Evolutionary conservation across 35 echinoderm and acorn worm species (phyloP), one percentile per base, ranked within the genome.

Genomic region (Anneissia japonica): DNA sequence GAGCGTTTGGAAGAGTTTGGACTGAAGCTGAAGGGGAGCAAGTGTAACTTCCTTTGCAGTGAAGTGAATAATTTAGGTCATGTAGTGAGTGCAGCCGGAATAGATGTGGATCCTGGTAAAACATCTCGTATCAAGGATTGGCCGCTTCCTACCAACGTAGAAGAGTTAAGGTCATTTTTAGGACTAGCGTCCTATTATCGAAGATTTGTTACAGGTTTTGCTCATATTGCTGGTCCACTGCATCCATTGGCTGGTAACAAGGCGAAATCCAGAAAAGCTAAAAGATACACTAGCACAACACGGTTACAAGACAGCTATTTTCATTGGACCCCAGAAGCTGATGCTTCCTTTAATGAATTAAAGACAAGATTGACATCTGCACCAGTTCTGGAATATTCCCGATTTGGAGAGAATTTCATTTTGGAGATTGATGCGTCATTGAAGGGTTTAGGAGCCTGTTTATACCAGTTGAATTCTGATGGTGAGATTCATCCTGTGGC

Each of bases 401-500:
- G 55, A 5, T 83, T 83, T 55, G 21, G 43, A 33, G 7, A 30
- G 21, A 32, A 46, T 33, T 83, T 83, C 32, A 30, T 64, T 28
- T n/a, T 83, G 17, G 81, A 46, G 31, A 30, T 55, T 10, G 43
- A 83, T 16, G 81, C n/a, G 4, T 83, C 45, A 0, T 34, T 64
- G 43, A 56, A 45, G 21, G 43, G 81, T 9, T 33, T 55, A 0
- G 81, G 41, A 46, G 39, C 81, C 6, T 83, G 81, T 46, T 34
- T 64, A 21, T 83, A 0, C 13, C 81, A 83, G 73, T 13, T 34
- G 23, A 86, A 83, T 80, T 80, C 89, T 31, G 86, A 93, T 3
- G 46, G 81, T 6, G 39, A 31, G 6, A 72, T 82, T 31, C 31
- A 74, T 29, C 85, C 87, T 16, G 88, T 92, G 23, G 90, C 90